Base-by-base conservation (phyloP, 2,888 invertebrate genomes). In the Meteorus colon region DNA sequence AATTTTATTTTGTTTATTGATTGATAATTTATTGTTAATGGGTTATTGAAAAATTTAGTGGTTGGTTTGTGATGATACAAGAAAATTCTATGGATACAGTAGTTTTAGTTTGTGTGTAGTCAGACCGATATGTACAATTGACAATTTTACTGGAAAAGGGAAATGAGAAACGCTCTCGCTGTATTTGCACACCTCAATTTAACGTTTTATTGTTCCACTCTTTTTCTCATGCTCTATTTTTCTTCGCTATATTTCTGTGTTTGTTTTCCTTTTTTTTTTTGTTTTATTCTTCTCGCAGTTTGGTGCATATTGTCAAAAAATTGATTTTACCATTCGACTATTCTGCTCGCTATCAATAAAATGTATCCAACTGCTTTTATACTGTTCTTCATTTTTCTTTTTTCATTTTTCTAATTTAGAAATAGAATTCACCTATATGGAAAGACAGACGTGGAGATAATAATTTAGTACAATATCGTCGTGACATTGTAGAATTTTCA, bases 21-120 rank as follows among this genome's bases (percentile, higher is more conserved):
- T 55, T 19, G 6, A 8, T 55, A 4, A 19, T 55, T 55, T 2
- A 55, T 55, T 67, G 24, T 14, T 10, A 27, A 48, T 41, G 19
- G 4, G 14, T 27, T 2, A 27, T 48, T 24, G 19, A 14, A 62
- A 16, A 31, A 62, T 16, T 29, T 3, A 29, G 29, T 48, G n/a
- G n/a, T 48, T n/a, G 48, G 4, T n/a, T 4, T 10, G 48, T 48
- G 48, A 16, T n/a, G 48, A n/a, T 16, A n/a, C 48, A 48, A 48
- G 6, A 29, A 16, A 62, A 31, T 31, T 29, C 14, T 3, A 29
- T 29, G 4, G 24, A 65, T n/a, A 12, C 37, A 78, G 78, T 80
- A 76, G 78, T 77, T 75, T 76, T 19, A 65, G 75, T 73, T 51
- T 74, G 67, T 75, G 76, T 76, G 71, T 75, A 76, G 78, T 80